Percentiles rank a stretch among this genome's conserved stretches.
Conservation (phyloP, 2,797 vertebrate genomes). For the Acanthopagrus latus region DNA sequence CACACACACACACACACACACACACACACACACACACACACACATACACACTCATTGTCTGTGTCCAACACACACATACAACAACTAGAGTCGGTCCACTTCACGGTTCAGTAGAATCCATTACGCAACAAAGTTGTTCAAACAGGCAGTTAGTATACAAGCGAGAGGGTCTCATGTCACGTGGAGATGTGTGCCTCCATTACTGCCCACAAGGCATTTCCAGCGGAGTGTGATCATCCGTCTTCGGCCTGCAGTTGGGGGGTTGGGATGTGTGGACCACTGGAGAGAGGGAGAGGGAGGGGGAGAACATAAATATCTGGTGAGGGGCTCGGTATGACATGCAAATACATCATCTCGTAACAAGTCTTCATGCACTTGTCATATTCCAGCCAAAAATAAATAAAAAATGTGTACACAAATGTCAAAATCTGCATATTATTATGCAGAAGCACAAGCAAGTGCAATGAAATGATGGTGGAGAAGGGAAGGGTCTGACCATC, state of each 20-base stretch:
- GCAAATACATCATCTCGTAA: constrained; percentile 36
- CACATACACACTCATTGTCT: constrained; percentile 1
- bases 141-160: constrained; percentile 64
- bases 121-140: constrained; percentile 74
- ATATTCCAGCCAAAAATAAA: not conserved
- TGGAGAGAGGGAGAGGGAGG: constrained; percentile 31
- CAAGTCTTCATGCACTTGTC: constrained; percentile 13
- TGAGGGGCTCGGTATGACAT: constrained; percentile 34
- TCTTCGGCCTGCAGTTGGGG: constrained; percentile 59
- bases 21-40: constrained; percentile 19
- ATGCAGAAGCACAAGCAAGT: constrained; percentile 16
- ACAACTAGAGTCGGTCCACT: constrained; percentile 57
- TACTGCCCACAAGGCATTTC: constrained; percentile 64
- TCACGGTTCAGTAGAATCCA: constrained; percentile 65
- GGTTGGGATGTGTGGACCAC: constrained; percentile 57
- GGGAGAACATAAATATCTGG: constrained; percentile 44
- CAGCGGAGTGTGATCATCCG: constrained; percentile 67
- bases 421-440: constrained; percentile 49
- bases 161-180: constrained; percentile 64
- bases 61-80: constrained; percentile 28
- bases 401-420: constrained; percentile 42
- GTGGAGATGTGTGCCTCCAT: constrained; percentile 66
- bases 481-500: constrained; percentile 21
- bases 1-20: too few relatives aligned
- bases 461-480: constrained; percentile 1